Conservation (phyloP, 1,140 invertebrate genomes). For the Drosophila mayri region DNA sequence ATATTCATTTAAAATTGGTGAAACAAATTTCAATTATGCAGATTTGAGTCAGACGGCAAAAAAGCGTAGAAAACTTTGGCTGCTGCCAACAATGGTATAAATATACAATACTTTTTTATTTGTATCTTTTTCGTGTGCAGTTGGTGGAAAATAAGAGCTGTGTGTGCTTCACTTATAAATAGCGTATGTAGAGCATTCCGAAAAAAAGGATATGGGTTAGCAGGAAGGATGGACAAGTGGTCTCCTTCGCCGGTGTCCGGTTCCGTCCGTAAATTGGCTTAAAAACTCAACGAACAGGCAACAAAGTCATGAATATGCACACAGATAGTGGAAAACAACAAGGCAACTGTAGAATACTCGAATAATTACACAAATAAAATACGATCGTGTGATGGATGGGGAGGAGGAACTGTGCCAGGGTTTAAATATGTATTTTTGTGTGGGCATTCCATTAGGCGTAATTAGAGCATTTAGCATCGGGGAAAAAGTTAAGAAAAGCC, state of each 20-base stretch:
- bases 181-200: constrained; percentile 45
- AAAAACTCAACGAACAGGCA: constrained; percentile 75
- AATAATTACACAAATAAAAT: constrained; percentile 57
- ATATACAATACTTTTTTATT: neutral
- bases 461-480: constrained; percentile 78
- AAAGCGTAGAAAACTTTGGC: constrained; percentile 19
- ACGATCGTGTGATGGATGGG: neutral
- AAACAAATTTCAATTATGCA: constrained; percentile 78
- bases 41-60: constrained; percentile 31
- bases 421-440: neutral
- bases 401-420: neutral
- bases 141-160: constrained; percentile 38
- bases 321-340: constrained; percentile 24
- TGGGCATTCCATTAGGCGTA: constrained; percentile 78
- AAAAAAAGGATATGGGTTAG: constrained; percentile 35
- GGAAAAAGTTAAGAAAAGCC: constrained; percentile 77
- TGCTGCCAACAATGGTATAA: constrained; percentile 24
- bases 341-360: constrained; percentile 37
- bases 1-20: constrained; percentile 74
- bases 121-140: constrained; percentile 9
- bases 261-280: constrained; percentile 72
- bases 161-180: constrained; percentile 67
- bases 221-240: constrained; percentile 22
- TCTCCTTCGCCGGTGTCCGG: neutral
- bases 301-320: constrained; percentile 77